Percentiles rank a stretch among this genome's conserved stretches.
These are phyloP conservation scores for Danio albolineatus DNA, from an alignment of 2,797 vertebrate species.

Conservation along the genomic window DNA sequence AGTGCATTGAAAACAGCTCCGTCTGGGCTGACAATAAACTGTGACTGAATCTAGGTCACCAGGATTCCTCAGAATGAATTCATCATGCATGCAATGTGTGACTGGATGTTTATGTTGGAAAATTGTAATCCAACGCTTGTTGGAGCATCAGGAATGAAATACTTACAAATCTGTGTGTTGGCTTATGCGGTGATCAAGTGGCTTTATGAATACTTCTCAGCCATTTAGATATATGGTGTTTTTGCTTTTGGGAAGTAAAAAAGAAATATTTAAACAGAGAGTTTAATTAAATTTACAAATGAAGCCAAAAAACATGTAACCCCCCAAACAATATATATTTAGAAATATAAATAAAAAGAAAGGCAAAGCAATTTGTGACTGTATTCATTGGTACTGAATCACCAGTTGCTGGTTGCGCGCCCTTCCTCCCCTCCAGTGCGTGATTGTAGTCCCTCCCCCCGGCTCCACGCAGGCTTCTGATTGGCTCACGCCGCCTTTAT, in stretches of 20 bases:
- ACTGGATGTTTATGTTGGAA: conserved; percentile 36
- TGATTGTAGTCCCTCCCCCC: conserved; percentile 68
- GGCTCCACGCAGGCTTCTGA: conserved; percentile 80
- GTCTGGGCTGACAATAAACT: conserved; percentile 70
- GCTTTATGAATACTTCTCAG: not conserved
- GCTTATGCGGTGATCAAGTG: not conserved
- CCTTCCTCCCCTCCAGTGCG: conserved; percentile 85
- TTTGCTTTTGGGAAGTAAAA: not conserved
- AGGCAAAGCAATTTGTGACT: conserved; percentile 20
- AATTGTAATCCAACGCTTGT: conserved; percentile 5
- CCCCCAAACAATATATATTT: not conserved
- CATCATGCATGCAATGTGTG: conserved; percentile 54
- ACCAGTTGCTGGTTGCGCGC: conserved; percentile 74
- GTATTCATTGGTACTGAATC: conserved; percentile 31
- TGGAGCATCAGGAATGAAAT: not conserved
- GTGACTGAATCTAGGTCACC: conserved; percentile 80
- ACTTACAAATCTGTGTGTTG: conserved; percentile 5
- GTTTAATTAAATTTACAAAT: not conserved
- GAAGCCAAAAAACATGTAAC: not conserved
- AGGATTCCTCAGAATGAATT: conserved; percentile 73
- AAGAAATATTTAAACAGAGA: not conserved
- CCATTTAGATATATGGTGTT: not conserved
- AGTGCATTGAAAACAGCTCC: conserved; percentile 68
- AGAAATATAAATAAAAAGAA: not conserved
- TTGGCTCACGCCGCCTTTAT: conserved; percentile 80